These are phyloP conservation scores for Pachycephala philippinensis DNA, from an alignment of 2,113 vertebrate genomes.

Conservation along the genomic window DNA sequence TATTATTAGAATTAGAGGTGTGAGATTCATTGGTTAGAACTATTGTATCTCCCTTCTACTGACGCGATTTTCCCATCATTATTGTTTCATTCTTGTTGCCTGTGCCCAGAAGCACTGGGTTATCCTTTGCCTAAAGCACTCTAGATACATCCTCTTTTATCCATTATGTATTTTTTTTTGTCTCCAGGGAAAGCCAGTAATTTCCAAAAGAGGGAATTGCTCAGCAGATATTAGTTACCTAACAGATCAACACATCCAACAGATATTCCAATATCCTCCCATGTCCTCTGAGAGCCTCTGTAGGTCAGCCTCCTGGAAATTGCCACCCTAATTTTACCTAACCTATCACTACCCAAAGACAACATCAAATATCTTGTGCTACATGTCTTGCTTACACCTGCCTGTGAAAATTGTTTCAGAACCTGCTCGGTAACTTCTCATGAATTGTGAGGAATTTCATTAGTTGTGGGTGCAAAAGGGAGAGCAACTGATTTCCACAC, in stretches of 20 bases:
- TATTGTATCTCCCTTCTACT: not conserved
- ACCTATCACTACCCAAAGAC: not conserved
- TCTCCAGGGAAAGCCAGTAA: not conserved
- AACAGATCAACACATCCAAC: not conserved
- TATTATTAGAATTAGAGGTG: not conserved
- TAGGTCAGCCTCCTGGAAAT: not conserved
- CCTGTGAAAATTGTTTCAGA: not conserved
- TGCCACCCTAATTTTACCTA: not conserved
- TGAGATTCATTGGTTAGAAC: not conserved
- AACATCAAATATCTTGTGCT: not conserved
- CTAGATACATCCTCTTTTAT: not conserved
- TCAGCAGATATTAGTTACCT: not conserved
- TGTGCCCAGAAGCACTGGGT: not conserved
- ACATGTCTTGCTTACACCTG: not conserved
- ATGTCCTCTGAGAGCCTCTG: not conserved
- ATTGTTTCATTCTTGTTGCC: not conserved
- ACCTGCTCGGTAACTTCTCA: not conserved
- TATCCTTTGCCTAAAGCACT: not conserved
- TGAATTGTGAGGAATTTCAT: not conserved
- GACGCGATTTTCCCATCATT: not conserved
- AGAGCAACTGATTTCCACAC: not conserved
- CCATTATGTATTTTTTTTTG: not conserved
- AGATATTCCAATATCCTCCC: not conserved
- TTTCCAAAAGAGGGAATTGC: not conserved
- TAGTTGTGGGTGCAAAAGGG: not conserved